Conservation (phyloP, 1,140 invertebrate genomes). For the Ceratina calcarata region DNA sequence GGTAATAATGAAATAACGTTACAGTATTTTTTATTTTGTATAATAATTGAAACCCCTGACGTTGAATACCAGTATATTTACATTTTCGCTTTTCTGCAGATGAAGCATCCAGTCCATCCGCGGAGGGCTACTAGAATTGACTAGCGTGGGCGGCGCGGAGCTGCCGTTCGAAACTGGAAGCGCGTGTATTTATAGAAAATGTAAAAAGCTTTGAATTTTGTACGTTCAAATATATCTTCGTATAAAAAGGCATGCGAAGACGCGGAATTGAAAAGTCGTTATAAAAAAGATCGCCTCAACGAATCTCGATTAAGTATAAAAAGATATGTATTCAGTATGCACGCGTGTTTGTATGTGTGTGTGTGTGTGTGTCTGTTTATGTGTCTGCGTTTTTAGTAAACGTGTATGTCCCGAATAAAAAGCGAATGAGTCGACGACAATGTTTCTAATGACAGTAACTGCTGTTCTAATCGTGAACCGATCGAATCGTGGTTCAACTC, state of each 20-base stretch:
- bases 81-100: no score
- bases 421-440: not conserved
- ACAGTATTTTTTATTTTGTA: no score
- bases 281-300: conserved; percentile 35
- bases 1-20: no score
- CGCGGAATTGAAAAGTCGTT: conserved; percentile 20
- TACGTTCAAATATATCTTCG: conserved; percentile 8
- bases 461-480: not conserved
- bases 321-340: conserved; percentile 20
- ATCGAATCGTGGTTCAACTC: not conserved
- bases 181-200: not conserved
- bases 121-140: not conserved
- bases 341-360: not conserved
- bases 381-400: no score
- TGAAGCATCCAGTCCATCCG: not conserved
- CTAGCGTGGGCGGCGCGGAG: no score
- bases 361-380: not conserved
- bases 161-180: not conserved
- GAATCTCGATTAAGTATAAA: conserved; percentile 41
- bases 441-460: conserved; percentile 22
- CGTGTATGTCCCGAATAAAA: no score
- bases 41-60: no score
- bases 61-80: no score
- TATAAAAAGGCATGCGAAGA: conserved; percentile 36
- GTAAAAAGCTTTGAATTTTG: conserved; percentile 5